Base-by-base conservation (phyloP, 2,797 vertebrate genomes). In the Bovichtus diacanthus region DNA sequence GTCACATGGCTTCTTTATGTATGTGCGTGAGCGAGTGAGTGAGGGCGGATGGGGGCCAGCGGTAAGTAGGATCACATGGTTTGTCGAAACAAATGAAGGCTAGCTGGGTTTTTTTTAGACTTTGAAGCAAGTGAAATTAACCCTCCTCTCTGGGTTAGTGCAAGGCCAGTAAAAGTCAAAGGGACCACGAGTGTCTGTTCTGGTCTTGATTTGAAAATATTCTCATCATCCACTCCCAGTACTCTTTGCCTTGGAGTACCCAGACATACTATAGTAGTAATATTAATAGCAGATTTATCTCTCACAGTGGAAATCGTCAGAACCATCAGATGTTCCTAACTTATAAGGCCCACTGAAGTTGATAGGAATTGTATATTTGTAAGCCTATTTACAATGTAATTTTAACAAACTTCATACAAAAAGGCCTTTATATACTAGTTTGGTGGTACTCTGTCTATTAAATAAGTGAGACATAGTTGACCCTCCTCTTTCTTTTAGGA, bases 1-100 rank as follows among this genome's bases (percentile, higher is more conserved):
- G 12, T 84, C 87, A 86, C 77, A 78, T 81, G 84, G 12, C n/a
- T 55, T 72, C 53, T 58, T 58, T 60, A 53, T 50, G 55, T 19
- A 29, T 27, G 21, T 72, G 60, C 5, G 55, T 67, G 53, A 59
- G 9, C 50, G 15, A 64, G 2, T 59, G 10, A 49, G 46, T 63
- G 64, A 61, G 53, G 55, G 41, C 6, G 31, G 38, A n/a, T 70
- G 38, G 44, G 25, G 43, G 68, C n/a, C 5, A 3, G 19, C 38
- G 31, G n/a, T 78, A 76, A 83, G 54, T 34, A 76, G 63, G 50
- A 79, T 87, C 75, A 66, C 78, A 84, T 87, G 75, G 38, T 78
- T 78, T 51, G n/a, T 43, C 5, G 27, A 68, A 59, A 61, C n/a
- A 76, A 65, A 70, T 50, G 18, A 76, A 59, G 59, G 63, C n/a